Evolutionary conservation across 1,140 invertebrate species (phyloP).

Genomic region (Scaptomyza pallida): DNA sequence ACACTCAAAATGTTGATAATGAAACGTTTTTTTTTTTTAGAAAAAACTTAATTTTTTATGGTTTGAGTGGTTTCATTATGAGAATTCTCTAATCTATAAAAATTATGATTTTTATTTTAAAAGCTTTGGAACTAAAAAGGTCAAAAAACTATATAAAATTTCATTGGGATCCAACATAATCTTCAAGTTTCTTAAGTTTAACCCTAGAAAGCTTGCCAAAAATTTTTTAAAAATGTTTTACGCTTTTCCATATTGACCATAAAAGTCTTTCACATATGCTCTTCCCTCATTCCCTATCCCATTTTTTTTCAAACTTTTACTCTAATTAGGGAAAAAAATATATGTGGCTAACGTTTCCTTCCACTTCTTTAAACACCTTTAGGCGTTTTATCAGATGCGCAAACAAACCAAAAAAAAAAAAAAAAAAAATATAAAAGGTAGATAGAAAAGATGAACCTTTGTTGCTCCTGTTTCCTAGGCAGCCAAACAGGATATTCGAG

Average conservation of each 20-base stretch:
- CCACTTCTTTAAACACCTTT: background rate
- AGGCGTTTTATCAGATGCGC: background rate
- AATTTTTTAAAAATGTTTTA: too few species aligned
- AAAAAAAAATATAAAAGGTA: too few species aligned
- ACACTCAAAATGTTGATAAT: constrained; percentile 21
- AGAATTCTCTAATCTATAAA: background rate
- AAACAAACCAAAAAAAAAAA: background rate
- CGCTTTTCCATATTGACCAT: background rate
- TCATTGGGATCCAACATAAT: too few species aligned
- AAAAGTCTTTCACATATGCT: background rate
- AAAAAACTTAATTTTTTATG: too few species aligned
- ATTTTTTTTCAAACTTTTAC: background rate
- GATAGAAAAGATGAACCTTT: too few species aligned
- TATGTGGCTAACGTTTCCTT: background rate
- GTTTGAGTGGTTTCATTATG: background rate
- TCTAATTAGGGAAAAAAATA: constrained; percentile 27
- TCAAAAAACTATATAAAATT: too few species aligned
- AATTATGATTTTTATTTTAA: background rate
- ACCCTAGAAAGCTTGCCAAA: too few species aligned
- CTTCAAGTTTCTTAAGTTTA: too few species aligned
- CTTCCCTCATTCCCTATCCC: background rate
- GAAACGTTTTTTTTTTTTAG: background rate
- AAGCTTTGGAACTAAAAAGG: background rate
- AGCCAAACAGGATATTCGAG: constrained; percentile 66
- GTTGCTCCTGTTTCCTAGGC: constrained; percentile 2